Percentiles rank a stretch among this genome's conserved stretches.
Conservation (phyloP, 2,797 vertebrate genomes). For the Alfaro cultratus region DNA sequence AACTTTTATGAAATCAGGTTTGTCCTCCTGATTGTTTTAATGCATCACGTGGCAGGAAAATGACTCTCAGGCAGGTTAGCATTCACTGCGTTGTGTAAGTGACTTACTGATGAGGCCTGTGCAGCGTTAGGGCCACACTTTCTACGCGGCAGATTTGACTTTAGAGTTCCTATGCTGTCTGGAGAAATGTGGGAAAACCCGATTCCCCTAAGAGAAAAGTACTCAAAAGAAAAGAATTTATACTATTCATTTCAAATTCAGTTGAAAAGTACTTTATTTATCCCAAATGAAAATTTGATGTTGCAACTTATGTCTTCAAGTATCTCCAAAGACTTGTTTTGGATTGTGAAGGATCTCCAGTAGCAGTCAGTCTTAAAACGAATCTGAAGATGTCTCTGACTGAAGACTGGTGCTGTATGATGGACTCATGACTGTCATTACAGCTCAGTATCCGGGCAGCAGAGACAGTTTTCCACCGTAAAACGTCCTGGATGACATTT, state of each 20-base stretch:
- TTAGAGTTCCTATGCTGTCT: background rate
- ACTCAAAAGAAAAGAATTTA: background rate
- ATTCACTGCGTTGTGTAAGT: background rate
- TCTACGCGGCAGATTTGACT: background rate
- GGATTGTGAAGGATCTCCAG: background rate
- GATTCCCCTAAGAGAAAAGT: background rate
- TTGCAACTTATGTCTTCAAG: background rate
- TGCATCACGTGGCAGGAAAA: background rate
- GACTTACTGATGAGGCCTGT: background rate
- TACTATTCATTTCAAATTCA: background rate
- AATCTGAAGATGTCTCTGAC: background rate
- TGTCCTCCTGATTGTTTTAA: background rate
- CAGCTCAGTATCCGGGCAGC: background rate
- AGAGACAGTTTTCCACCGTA: background rate
- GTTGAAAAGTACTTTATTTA: background rate
- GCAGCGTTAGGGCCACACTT: background rate
- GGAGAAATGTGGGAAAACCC: background rate
- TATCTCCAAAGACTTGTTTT: background rate
- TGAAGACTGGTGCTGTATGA: background rate
- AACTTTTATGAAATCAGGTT: slow-evolving; percentile 16
- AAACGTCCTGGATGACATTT: background rate
- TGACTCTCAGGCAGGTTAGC: background rate
- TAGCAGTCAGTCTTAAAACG: background rate
- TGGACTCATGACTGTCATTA: background rate
- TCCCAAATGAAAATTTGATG: background rate